Evolutionary conservation across 1,140 invertebrate species (phyloP), one percentile per base, ranked within the genome.

Genomic region (Lithobius niger): DNA sequence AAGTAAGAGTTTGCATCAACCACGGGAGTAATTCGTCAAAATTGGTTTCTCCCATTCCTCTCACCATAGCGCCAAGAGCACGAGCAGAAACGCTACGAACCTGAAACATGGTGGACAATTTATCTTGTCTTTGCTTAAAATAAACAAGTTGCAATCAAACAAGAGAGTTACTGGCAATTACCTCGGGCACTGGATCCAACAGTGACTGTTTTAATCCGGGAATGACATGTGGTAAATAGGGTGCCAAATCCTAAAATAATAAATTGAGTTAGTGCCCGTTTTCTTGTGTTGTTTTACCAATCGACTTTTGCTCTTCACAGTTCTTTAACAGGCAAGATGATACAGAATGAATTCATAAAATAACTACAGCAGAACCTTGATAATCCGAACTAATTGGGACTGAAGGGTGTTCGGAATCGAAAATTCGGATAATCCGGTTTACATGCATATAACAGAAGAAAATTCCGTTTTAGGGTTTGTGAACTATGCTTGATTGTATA

Each of bases 1-100:
- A 96, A 0, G 95, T 95, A n/a, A 99, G 75, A 1, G 92, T 98
- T 70, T 92, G 83, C 91, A 98, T 98, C 22, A 99, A 73, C 96
- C 97, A 99, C 6, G 95, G 94, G 52, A 99, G 73, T 22, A 96
- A 72, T 69, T 95, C 89, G 66, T 97, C 89, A 71, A 97, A 96
- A 62, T 86, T 90, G 27, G 82, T 81, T 74, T 97, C 93, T 21
- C 93, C 95, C 84, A 97, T 96, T 58, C 93, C 94, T 40, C 81
- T 75, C 10, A 99, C 92, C 91, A 99, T 98, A 0, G 96, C 92
- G 31, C 96, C 97, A 3, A 98, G 74, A 16, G 94, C 94, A 60
- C 90, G 78, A 0, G 94, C 87, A 4, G 93, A 94, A 6, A 97
- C 91, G 50, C 84, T 86, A 36, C 93, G 77, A 4, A 92, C 82